phyloP scores from a whole-genome alignment of 2,113 vertebrate species.

The Felis chaus region DNA sequence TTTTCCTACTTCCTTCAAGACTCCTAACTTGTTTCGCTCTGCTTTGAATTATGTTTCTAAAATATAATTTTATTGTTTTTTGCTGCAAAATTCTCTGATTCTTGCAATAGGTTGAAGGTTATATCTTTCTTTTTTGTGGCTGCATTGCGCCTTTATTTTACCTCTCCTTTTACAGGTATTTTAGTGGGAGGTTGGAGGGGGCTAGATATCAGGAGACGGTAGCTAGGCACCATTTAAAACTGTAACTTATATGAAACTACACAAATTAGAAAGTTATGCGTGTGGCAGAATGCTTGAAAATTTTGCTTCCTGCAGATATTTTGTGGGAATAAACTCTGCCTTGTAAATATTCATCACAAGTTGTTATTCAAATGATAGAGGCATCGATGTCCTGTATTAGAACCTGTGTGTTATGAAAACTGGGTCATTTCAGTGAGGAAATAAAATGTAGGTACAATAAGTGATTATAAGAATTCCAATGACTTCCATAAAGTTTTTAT shows the following conservation, averaged over 20 bases:
- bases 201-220: neutral
- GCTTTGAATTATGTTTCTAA: neutral
- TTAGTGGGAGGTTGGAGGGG: neutral
- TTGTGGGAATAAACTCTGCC: slow-evolving; percentile 61
- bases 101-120: neutral
- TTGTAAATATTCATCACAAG: slow-evolving; percentile 63
- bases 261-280: neutral
- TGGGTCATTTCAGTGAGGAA: slow-evolving; percentile 52
- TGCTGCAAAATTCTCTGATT: neutral
- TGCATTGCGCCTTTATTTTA: neutral
- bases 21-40: neutral
- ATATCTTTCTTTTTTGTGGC: neutral
- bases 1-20: neutral
- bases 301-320: slow-evolving; percentile 54
- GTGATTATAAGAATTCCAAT: slow-evolving; percentile 56
- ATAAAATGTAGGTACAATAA: slow-evolving; percentile 54
- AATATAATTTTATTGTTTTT: slow-evolving; percentile 20
- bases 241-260: neutral
- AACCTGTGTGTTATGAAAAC: slow-evolving; percentile 52
- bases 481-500: slow-evolving; percentile 55
- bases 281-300: slow-evolving; percentile 33
- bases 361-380: slow-evolving; percentile 57
- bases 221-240: slow-evolving; percentile 46
- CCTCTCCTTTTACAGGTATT: neutral
- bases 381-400: slow-evolving; percentile 40